A percentile compares a stretch with the other conserved stretches of the same genome.
Evolutionary conservation across 2,888 invertebrate genomes (phyloP).

Genomic region (Lampropteryx suffumata): DNA sequence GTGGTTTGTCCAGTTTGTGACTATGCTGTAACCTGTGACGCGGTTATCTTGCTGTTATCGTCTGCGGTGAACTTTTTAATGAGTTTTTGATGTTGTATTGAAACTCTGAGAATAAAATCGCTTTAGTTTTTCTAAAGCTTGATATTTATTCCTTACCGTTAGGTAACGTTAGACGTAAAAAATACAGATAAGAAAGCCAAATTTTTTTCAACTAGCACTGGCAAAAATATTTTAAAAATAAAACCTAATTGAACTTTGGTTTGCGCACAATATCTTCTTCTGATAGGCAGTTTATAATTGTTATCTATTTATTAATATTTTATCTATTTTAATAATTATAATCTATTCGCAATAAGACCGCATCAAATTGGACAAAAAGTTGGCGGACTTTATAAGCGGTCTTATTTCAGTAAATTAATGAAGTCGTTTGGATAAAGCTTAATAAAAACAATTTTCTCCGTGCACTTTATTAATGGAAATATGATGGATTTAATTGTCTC

Average conservation of each 20-base stretch:
- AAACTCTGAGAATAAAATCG: constrained; percentile 14
- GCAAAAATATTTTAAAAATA: too few relatives aligned
- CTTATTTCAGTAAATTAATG: background rate
- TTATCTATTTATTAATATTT: too few relatives aligned
- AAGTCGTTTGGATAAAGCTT: constrained; percentile 15
- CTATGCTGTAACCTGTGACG: constrained; percentile 5
- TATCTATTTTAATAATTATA: too few relatives aligned
- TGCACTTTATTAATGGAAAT: constrained; percentile 28
- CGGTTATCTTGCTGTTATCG: constrained; percentile 45
- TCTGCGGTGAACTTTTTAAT: constrained; percentile 59
- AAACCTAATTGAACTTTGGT: too few relatives aligned
- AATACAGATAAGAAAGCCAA: constrained; percentile 6
- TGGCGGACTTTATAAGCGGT: too few relatives aligned
- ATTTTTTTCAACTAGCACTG: too few relatives aligned
- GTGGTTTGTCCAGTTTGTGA: background rate
- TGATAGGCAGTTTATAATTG: too few relatives aligned
- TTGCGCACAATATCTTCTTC: too few relatives aligned
- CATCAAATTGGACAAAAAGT: too few relatives aligned
- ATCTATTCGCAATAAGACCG: too few relatives aligned
- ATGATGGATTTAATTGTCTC: constrained; percentile 52
- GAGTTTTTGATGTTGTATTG: constrained; percentile 53
- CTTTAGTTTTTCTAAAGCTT: constrained; percentile 6
- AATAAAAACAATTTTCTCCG: constrained; percentile 19
- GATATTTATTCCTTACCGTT: constrained; percentile 1
- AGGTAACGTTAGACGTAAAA: too few relatives aligned